Conservation (phyloP, 2,888 invertebrate genomes). For the Maniola hyperantus region DNA sequence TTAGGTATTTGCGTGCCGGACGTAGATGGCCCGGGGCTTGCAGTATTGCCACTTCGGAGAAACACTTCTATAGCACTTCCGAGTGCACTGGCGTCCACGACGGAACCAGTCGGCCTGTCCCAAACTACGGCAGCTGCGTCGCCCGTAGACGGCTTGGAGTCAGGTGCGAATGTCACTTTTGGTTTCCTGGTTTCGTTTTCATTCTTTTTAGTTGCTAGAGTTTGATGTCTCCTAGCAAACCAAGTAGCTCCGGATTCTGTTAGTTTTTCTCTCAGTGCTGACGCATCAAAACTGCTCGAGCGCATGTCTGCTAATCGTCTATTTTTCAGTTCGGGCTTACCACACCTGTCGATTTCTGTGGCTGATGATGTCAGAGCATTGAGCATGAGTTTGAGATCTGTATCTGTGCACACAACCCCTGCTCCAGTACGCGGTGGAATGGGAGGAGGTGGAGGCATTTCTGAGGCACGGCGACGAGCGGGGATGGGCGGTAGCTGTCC, state of each 20-base stretch:
- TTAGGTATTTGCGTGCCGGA: slow-evolving; percentile 53
- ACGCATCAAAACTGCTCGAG: slow-evolving; percentile 93
- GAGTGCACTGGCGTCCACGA: slow-evolving; percentile 90
- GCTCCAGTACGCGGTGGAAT: slow-evolving; percentile 68
- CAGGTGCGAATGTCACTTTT: slow-evolving; percentile 84
- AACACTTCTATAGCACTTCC: slow-evolving; percentile 94
- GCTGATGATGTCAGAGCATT: slow-evolving; percentile 91
- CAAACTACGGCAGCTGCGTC: slow-evolving; percentile 86
- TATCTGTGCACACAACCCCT: slow-evolving; percentile 91
- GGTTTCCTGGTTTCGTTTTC: slow-evolving; percentile 75
- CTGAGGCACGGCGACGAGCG: slow-evolving; percentile 86
- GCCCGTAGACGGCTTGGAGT: slow-evolving; percentile 81
- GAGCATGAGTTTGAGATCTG: slow-evolving; percentile 90
- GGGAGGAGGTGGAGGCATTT: slow-evolving; percentile 84
- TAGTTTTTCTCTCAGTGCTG: slow-evolving; percentile 83
- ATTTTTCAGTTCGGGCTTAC: slow-evolving; percentile 79
- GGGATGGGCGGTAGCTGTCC: slow-evolving; percentile 84
- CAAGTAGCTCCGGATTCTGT: slow-evolving; percentile 84
- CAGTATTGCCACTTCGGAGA: slow-evolving; percentile 83
- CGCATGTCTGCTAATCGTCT: slow-evolving; percentile 86
- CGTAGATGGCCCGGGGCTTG: slow-evolving; percentile 67
- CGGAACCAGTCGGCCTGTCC: slow-evolving; percentile 89
- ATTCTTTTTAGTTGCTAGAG: slow-evolving; percentile 85
- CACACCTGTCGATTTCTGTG: slow-evolving; percentile 89
- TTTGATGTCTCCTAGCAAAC: slow-evolving; percentile 91